Conservation (phyloP, 2,888 invertebrate genomes). For the Tolmerus cingulatus region DNA sequence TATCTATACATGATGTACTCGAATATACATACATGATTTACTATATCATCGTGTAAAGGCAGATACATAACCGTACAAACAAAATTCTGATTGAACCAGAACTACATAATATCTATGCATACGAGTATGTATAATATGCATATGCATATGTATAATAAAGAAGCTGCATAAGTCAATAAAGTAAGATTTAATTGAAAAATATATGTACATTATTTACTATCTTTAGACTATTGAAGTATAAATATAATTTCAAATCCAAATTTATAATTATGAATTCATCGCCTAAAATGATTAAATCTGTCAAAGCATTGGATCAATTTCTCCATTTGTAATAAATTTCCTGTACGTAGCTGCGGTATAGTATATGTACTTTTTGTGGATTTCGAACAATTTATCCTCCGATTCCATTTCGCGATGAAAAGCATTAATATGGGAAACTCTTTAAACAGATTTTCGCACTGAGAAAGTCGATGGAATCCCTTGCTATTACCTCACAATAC, state of each 20-base stretch:
- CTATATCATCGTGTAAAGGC: not conserved
- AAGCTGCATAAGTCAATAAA: not conserved
- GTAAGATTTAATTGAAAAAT: not conserved
- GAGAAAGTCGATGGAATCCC: constrained; percentile 1
- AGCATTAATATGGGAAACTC: constrained; percentile 10
- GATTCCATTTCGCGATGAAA: constrained; percentile 7
- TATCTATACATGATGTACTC: no score
- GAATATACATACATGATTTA: no score
- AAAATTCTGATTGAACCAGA: not conserved
- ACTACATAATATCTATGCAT: no score
- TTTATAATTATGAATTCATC: not conserved
- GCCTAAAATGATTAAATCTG: not conserved
- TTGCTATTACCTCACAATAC: no score
- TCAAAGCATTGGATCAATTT: not conserved
- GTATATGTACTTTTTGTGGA: not conserved
- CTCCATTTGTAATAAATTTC: not conserved
- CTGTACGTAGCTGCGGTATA: not conserved
- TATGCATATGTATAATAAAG: not conserved
- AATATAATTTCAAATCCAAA: not conserved
- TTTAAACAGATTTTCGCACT: not conserved
- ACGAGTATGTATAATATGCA: no score
- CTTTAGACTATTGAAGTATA: not conserved
- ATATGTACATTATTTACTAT: not conserved
- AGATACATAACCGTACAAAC: not conserved
- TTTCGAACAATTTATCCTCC: not conserved